Evolutionary conservation across 2,113 vertebrate species (phyloP), one percentile per base, ranked within the genome.

Genomic region (Anolis sagrei): DNA sequence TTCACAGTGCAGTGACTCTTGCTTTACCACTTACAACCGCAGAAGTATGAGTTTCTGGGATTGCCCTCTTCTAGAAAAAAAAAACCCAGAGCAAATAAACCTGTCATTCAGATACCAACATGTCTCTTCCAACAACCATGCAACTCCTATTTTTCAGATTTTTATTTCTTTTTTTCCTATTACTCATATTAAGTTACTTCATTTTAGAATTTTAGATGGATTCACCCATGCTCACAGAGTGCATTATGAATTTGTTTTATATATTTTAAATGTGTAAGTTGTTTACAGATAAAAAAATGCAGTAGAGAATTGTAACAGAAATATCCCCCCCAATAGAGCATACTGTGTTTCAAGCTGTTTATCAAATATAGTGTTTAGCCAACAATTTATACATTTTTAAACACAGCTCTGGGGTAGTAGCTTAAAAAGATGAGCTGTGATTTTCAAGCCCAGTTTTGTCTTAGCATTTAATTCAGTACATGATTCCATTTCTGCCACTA

Each of bases 1-100:
- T 93, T 93, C 90, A 89, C 87, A 93, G 49, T 89, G 88, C 92
- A 86, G 69, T 88, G 91, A 85, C 70, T 92, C 77, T 83, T 87
- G 84, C 87, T 83, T 75, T 82, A 88, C 66, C 91, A 82, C 89
- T 94, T 89, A 51, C 58, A 95, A 87, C 86, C 88, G 85, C 85
- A 93, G 51, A 58, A 11, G 79, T 91, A 70, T 89, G 87, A 91
- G 85, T 89, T 89, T 91, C 77, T 72, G 88, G 85, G 75, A 89
- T 51, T 27, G 84, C 89, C 89, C 83, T 58, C 89, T 89, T 76
- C 39, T 75, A 72, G 91, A 89, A 93, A 64, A 39, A 91, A 90
- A 81, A 7, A 85, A n/a, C n/a, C n/a, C n/a, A 74, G n/a, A 84
- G 49, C 61, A 92, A 89, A 90, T 87, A 86, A 88, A 88, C 88